A percentile compares a stretch with the other conserved stretches of the same genome.
Evolutionary conservation across 2,113 vertebrate species (phyloP).

Genomic region (Pleuronectes platessa): DNA sequence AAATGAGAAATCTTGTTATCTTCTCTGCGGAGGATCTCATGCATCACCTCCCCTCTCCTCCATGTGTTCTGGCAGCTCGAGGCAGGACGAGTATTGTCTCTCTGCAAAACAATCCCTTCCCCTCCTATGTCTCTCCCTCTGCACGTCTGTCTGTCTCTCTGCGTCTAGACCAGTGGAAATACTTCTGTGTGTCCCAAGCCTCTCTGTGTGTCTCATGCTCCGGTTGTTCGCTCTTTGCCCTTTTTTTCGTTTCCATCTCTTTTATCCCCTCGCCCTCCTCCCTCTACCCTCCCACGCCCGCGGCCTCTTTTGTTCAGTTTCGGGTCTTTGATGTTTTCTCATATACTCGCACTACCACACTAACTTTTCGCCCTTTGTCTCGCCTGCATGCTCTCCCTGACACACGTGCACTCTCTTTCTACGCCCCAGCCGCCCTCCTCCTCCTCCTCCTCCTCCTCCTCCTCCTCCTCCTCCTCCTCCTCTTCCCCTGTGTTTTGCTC

Average conservation of each 20-base stretch:
- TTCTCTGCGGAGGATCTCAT: constrained; percentile 25
- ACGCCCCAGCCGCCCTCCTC: background rate
- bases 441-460: no score
- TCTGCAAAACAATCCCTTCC: constrained; percentile 40
- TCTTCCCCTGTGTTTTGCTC: background rate
- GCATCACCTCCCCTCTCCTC: constrained; percentile 23
- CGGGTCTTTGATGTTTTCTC: constrained; percentile 70
- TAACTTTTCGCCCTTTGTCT: constrained; percentile 66
- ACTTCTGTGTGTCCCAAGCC: constrained; percentile 27
- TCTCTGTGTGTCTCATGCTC: constrained; percentile 16
- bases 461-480: no score
- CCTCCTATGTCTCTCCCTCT: constrained; percentile 20
- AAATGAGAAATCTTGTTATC: constrained; percentile 46
- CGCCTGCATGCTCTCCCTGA: constrained; percentile 11
- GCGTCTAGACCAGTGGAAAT: constrained; percentile 50
- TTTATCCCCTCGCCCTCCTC: constrained; percentile 29
- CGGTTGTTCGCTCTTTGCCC: constrained; percentile 58
- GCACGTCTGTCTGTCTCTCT: background rate
- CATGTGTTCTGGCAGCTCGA: constrained; percentile 34
- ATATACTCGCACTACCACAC: constrained; percentile 41
- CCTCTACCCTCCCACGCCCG: constrained; percentile 34
- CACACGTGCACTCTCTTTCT: constrained; percentile 36
- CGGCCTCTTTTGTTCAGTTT: constrained; percentile 66
- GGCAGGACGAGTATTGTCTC: constrained; percentile 22
- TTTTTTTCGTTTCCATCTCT: constrained; percentile 43